Conservation (phyloP, 1,140 invertebrate species). For the Drosophila pruinosa region DNA sequence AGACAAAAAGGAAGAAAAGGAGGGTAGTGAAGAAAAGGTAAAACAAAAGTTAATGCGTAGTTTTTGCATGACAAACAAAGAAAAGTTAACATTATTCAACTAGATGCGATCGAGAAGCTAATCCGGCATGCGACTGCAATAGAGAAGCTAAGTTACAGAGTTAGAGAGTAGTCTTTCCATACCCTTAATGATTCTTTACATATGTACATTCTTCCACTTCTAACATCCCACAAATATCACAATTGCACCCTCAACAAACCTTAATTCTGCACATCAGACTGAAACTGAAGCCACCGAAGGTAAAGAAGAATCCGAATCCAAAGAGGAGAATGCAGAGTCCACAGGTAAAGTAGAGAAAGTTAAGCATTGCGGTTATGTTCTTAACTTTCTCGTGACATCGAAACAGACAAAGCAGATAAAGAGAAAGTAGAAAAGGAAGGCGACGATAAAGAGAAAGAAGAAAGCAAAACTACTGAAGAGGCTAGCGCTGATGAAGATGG, state of each 20-base stretch:
- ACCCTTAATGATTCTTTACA: slow-evolving; percentile 42
- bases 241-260: slow-evolving; percentile 20
- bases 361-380: slow-evolving; percentile 6
- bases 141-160: slow-evolving; percentile 1
- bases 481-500: slow-evolving; percentile 10
- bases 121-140: slow-evolving; percentile 21
- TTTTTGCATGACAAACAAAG: slow-evolving; percentile 35
- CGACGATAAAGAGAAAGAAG: not conserved
- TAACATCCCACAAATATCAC: slow-evolving; percentile 15
- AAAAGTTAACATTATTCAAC: slow-evolving; percentile 31
- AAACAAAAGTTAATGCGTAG: not conserved
- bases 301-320: slow-evolving; percentile 46
- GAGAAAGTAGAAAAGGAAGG: slow-evolving; percentile 5
- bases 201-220: slow-evolving; percentile 27
- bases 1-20: slow-evolving; percentile 36
- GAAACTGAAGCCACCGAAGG: slow-evolving; percentile 44
- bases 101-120: slow-evolving; percentile 49
- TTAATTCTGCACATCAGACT: slow-evolving; percentile 61
- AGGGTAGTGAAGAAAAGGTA: slow-evolving; percentile 66
- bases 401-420: slow-evolving; percentile 35
- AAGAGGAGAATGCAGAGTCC: slow-evolving; percentile 40
- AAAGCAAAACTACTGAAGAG: slow-evolving; percentile 2
- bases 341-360: slow-evolving; percentile 52
- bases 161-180: slow-evolving; percentile 17
- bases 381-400: slow-evolving; percentile 28